Percentiles rank a stretch among this genome's conserved stretches.
Conservation (phyloP, 2,797 vertebrate genomes). For the Semotilus atromaculatus region DNA sequence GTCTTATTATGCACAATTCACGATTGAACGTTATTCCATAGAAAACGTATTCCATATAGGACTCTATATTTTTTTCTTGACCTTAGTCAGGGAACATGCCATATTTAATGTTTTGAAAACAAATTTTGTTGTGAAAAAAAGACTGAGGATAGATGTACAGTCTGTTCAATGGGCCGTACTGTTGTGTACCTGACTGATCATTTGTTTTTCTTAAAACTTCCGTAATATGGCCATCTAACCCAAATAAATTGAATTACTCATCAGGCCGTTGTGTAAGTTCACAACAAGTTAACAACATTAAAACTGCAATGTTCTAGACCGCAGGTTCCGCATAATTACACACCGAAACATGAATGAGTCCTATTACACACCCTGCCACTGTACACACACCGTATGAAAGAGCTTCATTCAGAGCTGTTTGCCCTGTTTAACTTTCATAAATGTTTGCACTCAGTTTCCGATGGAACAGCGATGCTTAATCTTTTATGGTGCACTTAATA, state of each 20-base stretch:
- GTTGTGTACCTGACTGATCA: neutral
- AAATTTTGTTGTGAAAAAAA: no score
- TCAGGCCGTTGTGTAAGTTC: neutral
- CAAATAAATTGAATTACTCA: neutral
- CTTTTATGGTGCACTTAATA: slow-evolving; percentile 41
- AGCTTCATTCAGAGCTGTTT: slow-evolving; percentile 28
- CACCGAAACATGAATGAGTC: slow-evolving; percentile 32
- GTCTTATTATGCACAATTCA: neutral
- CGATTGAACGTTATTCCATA: neutral
- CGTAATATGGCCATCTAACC: neutral
- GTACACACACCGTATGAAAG: slow-evolving; percentile 19
- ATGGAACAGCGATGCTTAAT: slow-evolving; percentile 7
- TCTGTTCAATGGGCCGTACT: neutral
- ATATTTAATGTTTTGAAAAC: neutral
- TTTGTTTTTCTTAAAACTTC: neutral
- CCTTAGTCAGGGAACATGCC: neutral
- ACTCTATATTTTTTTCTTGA: neutral
- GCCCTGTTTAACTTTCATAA: neutral
- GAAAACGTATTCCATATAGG: no score
- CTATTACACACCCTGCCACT: slow-evolving; percentile 23
- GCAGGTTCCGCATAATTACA: slow-evolving; percentile 56
- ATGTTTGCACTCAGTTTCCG: neutral
- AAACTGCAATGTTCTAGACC: slow-evolving; percentile 8
- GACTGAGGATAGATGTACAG: neutral
- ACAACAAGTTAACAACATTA: neutral